These are phyloP conservation scores for Himalopsyche tibetana DNA, from an alignment of 2,888 invertebrate genomes.

Conservation along the genomic window DNA sequence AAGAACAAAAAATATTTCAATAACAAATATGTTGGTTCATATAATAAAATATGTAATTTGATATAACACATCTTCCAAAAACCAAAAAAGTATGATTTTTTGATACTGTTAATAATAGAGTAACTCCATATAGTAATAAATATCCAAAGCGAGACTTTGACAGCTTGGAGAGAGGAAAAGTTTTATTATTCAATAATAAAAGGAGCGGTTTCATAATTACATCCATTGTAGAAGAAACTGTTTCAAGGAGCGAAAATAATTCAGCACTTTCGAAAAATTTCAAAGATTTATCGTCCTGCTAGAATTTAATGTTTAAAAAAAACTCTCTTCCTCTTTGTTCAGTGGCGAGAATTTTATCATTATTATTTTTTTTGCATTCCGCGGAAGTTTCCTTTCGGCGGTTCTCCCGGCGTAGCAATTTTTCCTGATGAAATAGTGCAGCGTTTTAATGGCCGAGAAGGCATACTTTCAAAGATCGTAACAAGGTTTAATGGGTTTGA, in stretches of 20 bases:
- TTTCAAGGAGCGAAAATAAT: not conserved
- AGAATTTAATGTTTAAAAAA: not conserved
- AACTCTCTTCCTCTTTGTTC: not conserved
- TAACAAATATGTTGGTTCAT: too few species aligned
- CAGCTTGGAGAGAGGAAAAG: not conserved
- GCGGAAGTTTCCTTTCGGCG: not conserved
- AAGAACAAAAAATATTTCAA: too few species aligned
- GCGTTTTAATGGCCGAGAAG: not conserved
- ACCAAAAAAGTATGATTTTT: too few species aligned
- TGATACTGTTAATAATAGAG: too few species aligned
- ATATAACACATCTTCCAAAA: too few species aligned
- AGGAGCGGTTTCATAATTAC: not conserved
- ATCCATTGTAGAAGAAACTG: constrained; percentile 1
- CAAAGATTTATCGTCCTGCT: constrained; percentile 8
- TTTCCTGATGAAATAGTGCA: not conserved
- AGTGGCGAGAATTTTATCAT: not conserved
- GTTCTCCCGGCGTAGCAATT: not conserved
- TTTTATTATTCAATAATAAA: not conserved
- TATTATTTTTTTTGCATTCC: not conserved
- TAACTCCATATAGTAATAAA: too few species aligned
- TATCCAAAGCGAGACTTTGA: too few species aligned
- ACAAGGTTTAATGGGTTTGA: too few species aligned
- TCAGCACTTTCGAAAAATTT: constrained; percentile 2
- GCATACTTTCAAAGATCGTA: too few species aligned
- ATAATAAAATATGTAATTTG: too few species aligned